phyloP scores from a whole-genome alignment of 2,113 vertebrate species.

The Dendropsophus ebraccatus region DNA sequence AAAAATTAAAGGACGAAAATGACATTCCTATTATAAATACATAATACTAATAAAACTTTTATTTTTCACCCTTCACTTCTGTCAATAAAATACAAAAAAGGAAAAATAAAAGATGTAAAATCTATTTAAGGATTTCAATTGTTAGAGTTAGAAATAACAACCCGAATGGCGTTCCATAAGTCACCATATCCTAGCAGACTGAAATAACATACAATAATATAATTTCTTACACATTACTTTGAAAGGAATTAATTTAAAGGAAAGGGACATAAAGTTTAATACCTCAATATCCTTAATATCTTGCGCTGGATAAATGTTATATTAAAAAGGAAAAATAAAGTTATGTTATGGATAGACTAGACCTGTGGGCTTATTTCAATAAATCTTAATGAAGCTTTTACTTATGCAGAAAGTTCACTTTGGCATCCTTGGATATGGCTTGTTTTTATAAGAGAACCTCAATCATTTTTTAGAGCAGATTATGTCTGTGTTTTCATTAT shows the following conservation, averaged over 20 bases:
- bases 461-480: slow-evolving; percentile 63
- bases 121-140: background rate
- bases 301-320: slow-evolving; percentile 22
- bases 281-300: slow-evolving; percentile 30
- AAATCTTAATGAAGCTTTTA: slow-evolving; percentile 52
- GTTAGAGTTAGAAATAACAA: background rate
- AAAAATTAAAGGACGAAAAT: background rate
- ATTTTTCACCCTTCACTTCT: too few relatives aligned
- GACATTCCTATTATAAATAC: background rate
- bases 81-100: too few relatives aligned
- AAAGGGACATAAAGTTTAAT: slow-evolving; percentile 24
- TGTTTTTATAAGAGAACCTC: slow-evolving; percentile 61
- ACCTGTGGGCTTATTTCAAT: slow-evolving; percentile 27
- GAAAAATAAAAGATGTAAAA: background rate
- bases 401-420: slow-evolving; percentile 60
- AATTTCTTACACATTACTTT: background rate
- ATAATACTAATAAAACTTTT: background rate
- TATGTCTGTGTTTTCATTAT: slow-evolving; percentile 20
- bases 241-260: slow-evolving; percentile 16
- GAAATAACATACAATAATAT: background rate
- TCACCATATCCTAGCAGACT: background rate
- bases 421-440: slow-evolving; percentile 61
- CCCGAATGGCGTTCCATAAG: too few relatives aligned
- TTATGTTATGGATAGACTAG: slow-evolving; percentile 15
- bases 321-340: slow-evolving; percentile 26